phyloP scores from a whole-genome alignment of 1,140 invertebrate genomes.

The Littorina saxatilis region DNA sequence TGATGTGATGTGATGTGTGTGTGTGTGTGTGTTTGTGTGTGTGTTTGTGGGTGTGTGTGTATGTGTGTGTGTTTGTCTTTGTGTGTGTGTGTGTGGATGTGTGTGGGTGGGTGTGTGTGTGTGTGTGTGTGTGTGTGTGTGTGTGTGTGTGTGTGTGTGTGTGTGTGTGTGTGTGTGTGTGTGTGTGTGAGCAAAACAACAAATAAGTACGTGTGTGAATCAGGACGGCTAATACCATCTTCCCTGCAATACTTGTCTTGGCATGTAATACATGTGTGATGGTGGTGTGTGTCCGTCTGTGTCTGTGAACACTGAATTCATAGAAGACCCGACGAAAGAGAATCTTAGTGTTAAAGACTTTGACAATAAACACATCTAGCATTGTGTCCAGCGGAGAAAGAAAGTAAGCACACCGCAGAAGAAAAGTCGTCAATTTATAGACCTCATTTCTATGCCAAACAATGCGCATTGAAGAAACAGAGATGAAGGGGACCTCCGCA shows the following conservation, averaged over 20 bases:
- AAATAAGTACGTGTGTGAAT: neutral
- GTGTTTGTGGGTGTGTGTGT: neutral
- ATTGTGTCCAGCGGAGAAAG: too few relatives aligned
- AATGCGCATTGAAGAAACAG: too few relatives aligned
- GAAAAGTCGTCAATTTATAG: too few relatives aligned
- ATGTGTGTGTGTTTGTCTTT: slow-evolving; percentile 33
- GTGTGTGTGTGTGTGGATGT: slow-evolving; percentile 32
- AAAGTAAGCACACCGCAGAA: too few relatives aligned
- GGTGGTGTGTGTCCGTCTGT: neutral
- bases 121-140: slow-evolving; percentile 11
- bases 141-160: slow-evolving; percentile 14
- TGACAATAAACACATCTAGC: too few relatives aligned
- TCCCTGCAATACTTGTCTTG: slow-evolving; percentile 50
- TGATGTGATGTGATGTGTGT: too few relatives aligned
- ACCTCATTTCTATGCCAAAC: too few relatives aligned
- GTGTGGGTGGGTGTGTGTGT: neutral
- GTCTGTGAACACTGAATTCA: too few relatives aligned
- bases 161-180: neutral
- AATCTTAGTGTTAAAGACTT: too few relatives aligned
- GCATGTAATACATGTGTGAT: slow-evolving; percentile 31
- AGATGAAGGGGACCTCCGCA: too few relatives aligned
- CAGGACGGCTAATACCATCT: slow-evolving; percentile 46
- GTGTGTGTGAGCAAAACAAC: too few relatives aligned
- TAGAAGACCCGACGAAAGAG: too few relatives aligned
- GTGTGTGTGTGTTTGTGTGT: slow-evolving; percentile 9